Evolutionary conservation across 1,140 invertebrate species (phyloP).

Genomic region (Campodea augens): DNA sequence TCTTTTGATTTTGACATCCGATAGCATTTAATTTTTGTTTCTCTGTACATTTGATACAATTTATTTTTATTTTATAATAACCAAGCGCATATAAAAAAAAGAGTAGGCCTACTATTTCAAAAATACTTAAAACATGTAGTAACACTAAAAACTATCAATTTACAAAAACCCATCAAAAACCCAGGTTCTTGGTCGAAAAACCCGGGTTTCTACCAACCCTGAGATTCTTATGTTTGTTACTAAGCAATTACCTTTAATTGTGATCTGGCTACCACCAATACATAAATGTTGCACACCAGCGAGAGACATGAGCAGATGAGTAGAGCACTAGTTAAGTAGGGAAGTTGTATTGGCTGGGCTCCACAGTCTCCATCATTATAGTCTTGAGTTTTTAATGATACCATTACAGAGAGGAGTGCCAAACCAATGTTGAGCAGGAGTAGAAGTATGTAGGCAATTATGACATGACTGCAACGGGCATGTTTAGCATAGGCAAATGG

Average conservation of each 20-base stretch:
- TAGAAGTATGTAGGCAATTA: conserved; percentile 14
- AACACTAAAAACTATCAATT: too few species aligned
- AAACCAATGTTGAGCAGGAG: conserved; percentile 9
- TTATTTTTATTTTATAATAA: too few species aligned
- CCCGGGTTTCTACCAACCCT: too few species aligned
- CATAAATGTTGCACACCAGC: conserved; percentile 14
- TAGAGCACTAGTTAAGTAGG: conserved; percentile 13
- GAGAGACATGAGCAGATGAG: conserved; percentile 15
- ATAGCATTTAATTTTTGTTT: too few species aligned
- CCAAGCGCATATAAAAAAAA: too few species aligned
- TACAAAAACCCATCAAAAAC: too few species aligned
- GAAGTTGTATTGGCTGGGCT: conserved; percentile 13
- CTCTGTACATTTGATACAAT: too few species aligned
- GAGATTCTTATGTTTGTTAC: too few species aligned
- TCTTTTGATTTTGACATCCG: too few species aligned
- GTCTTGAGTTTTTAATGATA: conserved; percentile 11
- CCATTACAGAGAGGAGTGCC: conserved; percentile 11
- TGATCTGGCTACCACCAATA: conserved; percentile 14
- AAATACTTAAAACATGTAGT: too few species aligned
- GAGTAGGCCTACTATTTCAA: too few species aligned
- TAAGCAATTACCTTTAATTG: conserved; percentile 16
- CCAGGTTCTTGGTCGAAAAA: too few species aligned
- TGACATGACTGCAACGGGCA: conserved; percentile 13
- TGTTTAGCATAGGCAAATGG: conserved; percentile 15
- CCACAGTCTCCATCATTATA: conserved; percentile 13